Base-by-base conservation (phyloP, 2,888 invertebrate species). In the Patella pellucida region DNA sequence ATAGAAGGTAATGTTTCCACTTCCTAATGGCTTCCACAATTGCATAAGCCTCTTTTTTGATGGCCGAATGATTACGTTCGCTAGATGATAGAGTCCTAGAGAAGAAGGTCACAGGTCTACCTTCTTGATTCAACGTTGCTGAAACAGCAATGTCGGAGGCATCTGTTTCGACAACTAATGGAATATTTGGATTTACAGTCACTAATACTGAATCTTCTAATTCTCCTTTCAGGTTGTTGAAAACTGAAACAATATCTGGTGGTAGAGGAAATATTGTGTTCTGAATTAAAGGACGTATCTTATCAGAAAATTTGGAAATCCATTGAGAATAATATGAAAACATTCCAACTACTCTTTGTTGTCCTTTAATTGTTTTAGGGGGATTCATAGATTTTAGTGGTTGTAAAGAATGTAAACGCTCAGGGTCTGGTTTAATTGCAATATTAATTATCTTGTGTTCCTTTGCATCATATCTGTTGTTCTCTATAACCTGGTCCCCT, bases 41-140 rank as follows among this genome's bases (percentile, higher is more conserved):
- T 15, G 78, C 70, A 52, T 68, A 69, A 15, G 75, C 77, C 69
- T 79, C 78, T 79, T 79, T 79, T 68, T 79, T 75, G 23, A n/a
- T n/a, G n/a, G n/a, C n/a, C n/a, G n/a, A n/a, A 67, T 79, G 68
- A 27, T 72, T 71, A 16, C 52, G 41, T 68, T 78, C 71, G 68
- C 51, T 68, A 41, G 31, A 16, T 19, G 52, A 68, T 50, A 79
- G 56, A 16, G 75, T 68, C 41, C 78, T 56, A 50, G 78, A 74
- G 52, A 72, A 75, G 51, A 19, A 41, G 15, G 67, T 69, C 31
- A 74, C 74, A 52, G 74, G 69, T 74, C 74, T 69, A 14, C 69
- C 69, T 54, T 51, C 54, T 19, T 74, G 69, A 67, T 69, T 74
- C 16, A 74, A 56, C 27, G 74, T 74, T 19, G 69, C 74, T 41